These are phyloP conservation scores for Oxycera nigricornis DNA, from an alignment of 2,888 invertebrate genomes.

Conservation along the genomic window DNA sequence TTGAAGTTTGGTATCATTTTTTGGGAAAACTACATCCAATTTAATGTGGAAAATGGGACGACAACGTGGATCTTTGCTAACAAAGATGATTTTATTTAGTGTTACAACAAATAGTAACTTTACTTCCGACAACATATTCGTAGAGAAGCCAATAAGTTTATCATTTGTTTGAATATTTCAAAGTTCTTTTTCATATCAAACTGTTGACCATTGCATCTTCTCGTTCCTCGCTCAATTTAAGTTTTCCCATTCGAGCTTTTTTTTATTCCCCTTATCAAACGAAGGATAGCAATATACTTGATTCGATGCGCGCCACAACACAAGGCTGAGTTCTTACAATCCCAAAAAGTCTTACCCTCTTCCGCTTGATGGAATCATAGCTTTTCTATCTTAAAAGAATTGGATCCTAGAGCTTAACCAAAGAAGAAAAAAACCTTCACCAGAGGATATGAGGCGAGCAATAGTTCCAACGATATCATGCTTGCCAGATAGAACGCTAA, in stretches of 20 bases:
- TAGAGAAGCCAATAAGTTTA: not conserved
- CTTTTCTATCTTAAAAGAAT: not conserved
- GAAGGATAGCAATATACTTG: not conserved
- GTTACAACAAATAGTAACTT: not conserved
- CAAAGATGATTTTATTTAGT: not conserved
- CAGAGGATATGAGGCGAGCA: not conserved
- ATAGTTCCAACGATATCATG: not conserved
- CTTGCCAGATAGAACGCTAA: not conserved
- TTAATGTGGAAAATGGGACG: not conserved
- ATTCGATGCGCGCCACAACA: conserved; percentile 5
- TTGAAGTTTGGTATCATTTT: not conserved
- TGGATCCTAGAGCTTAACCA: not conserved
- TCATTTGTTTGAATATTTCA: not conserved
- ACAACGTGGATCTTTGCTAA: too few relatives aligned
- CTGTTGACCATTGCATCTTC: not conserved
- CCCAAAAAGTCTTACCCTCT: not conserved
- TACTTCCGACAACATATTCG: not conserved
- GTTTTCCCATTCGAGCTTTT: conserved; percentile 9
- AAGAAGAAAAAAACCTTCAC: not conserved
- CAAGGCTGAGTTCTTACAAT: not conserved
- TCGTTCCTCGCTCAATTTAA: not conserved
- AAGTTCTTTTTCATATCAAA: not conserved
- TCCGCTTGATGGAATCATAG: not conserved
- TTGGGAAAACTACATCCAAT: not conserved
- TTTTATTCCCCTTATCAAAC: conserved; percentile 4